phyloP scores from a whole-genome alignment of 1,140 invertebrate genomes.

The Lutraria rhynchaena region DNA sequence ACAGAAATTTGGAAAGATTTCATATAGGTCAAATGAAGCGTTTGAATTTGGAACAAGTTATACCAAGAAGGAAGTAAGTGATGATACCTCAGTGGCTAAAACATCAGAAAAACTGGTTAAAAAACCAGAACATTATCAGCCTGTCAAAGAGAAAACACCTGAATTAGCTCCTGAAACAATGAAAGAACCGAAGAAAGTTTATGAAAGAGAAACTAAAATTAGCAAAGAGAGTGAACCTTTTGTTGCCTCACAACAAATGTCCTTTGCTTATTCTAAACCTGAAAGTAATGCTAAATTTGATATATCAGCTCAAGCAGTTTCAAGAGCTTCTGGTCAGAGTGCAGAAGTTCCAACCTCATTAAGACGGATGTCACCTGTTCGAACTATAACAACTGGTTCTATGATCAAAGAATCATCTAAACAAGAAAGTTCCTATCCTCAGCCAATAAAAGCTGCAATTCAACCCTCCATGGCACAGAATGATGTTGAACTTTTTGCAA shows the following conservation, averaged over 20 bases:
- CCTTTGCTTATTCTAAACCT: not conserved
- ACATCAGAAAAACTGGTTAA: not conserved
- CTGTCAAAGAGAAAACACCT: conserved; percentile 10
- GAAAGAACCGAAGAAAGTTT: not conserved
- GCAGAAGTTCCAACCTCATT: conserved; percentile 33
- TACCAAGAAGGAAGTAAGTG: conserved; percentile 45
- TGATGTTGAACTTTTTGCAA: not conserved
- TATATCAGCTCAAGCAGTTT: conserved; percentile 36
- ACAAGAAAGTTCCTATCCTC: not conserved
- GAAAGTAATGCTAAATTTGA: conserved; percentile 20
- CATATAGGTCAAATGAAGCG: conserved; percentile 30
- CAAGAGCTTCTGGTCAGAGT: conserved; percentile 18
- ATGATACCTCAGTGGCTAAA: not conserved
- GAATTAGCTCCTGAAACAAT: conserved; percentile 2
- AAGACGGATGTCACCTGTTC: conserved; percentile 1
- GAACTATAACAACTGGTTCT: conserved; percentile 1
- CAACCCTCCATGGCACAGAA: conserved; percentile 6
- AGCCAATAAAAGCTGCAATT: conserved; percentile 26
- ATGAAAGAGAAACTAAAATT: not conserved
- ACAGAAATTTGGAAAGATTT: conserved; percentile 49
- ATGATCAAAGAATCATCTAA: conserved; percentile 5
- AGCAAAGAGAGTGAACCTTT: not conserved
- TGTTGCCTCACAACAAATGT: not conserved
- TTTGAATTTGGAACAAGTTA: conserved; percentile 56
- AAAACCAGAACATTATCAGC: not conserved